A percentile compares a stretch with the other conserved stretches of the same genome.
These are phyloP conservation scores for Anticlea derivata DNA, from an alignment of 2,888 invertebrate genomes.

Conservation along the genomic window DNA sequence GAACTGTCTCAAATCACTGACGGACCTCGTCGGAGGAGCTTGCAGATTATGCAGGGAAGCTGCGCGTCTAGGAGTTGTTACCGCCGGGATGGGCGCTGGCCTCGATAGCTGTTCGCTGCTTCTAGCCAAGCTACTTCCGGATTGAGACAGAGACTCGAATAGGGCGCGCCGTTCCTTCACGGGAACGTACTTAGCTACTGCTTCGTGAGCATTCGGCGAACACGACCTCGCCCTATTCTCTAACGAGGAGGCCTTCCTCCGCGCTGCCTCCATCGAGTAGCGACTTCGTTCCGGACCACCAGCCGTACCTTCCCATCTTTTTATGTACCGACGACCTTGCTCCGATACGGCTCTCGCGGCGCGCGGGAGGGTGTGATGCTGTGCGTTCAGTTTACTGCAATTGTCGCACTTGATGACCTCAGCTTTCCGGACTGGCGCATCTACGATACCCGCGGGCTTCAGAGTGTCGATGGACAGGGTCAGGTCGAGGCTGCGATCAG, in stretches of 20 bases:
- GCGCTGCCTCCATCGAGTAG: slow-evolving; percentile 70
- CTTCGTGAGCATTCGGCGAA: slow-evolving; percentile 76
- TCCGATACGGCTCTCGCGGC: slow-evolving; percentile 70
- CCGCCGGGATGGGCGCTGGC: slow-evolving; percentile 54
- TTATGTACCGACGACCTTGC: slow-evolving; percentile 72
- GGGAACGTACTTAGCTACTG: slow-evolving; percentile 86
- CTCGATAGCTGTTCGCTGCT: slow-evolving; percentile 85
- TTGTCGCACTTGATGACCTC: slow-evolving; percentile 76
- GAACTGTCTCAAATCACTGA: slow-evolving; percentile 88
- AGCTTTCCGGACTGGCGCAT: slow-evolving; percentile 70
- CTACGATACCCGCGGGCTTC: slow-evolving; percentile 71
- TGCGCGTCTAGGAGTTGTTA: slow-evolving; percentile 83
- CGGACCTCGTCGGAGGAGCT: slow-evolving; percentile 81
- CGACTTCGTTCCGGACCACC: slow-evolving; percentile 72
- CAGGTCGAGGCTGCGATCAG: slow-evolving; percentile 82
- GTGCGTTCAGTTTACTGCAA: slow-evolving; percentile 71
- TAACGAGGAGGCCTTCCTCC: slow-evolving; percentile 69
- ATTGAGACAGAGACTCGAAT: slow-evolving; percentile 87
- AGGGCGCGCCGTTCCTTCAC: slow-evolving; percentile 88
- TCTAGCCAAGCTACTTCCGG: slow-evolving; percentile 85
- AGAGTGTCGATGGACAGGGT: slow-evolving; percentile 79
- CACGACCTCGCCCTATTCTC: slow-evolving; percentile 75
- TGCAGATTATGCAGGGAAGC: slow-evolving; percentile 87
- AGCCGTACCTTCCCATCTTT: slow-evolving; percentile 74
- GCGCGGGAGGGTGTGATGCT: slow-evolving; percentile 76